These are phyloP conservation scores for Peromyscus melanophrys DNA, from an alignment of 2,797 vertebrate species.

Conservation along the genomic window DNA sequence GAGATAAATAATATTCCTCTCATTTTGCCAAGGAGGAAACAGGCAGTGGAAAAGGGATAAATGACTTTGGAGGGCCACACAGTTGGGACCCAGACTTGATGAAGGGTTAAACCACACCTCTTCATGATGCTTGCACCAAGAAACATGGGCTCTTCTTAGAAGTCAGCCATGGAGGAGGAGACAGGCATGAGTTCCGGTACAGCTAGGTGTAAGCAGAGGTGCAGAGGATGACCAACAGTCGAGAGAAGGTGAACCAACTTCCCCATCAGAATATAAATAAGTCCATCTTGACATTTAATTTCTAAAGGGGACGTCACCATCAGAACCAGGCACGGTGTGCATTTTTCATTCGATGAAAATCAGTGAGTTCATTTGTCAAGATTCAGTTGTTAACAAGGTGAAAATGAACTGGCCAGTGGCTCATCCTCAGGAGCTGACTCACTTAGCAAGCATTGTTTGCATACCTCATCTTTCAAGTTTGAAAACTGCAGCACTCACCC, in stretches of 20 bases:
- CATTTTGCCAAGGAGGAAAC: conserved; percentile 19
- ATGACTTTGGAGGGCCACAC: conserved; percentile 29
- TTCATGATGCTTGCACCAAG: neutral
- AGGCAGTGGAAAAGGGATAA: neutral
- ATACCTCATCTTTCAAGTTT: conserved; percentile 85
- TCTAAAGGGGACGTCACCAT: conserved; percentile 74
- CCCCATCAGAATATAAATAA: conserved; percentile 50
- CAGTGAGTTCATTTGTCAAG: conserved; percentile 81
- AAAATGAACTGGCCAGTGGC: conserved; percentile 84
- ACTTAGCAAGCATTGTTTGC: conserved; percentile 86
- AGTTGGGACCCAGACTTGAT: neutral
- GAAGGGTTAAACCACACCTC: neutral
- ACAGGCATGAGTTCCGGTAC: accelerated
- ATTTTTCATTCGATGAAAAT: conserved; percentile 85
- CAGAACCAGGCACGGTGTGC: conserved; percentile 60
- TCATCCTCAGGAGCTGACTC: conserved; percentile 85
- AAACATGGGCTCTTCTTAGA: neutral
- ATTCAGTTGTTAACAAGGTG: conserved; percentile 82
- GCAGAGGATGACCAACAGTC: neutral
- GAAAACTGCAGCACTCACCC: conserved; percentile 79
- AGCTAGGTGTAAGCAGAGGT: neutral
- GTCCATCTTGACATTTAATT: conserved; percentile 71
- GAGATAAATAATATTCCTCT: neutral
- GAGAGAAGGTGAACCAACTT: conserved; percentile 4
- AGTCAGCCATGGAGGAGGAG: neutral